Evolutionary conservation across 2,113 vertebrate genomes (phyloP), one percentile per base, ranked within the genome.

Genomic region (Alethe diademata): DNA sequence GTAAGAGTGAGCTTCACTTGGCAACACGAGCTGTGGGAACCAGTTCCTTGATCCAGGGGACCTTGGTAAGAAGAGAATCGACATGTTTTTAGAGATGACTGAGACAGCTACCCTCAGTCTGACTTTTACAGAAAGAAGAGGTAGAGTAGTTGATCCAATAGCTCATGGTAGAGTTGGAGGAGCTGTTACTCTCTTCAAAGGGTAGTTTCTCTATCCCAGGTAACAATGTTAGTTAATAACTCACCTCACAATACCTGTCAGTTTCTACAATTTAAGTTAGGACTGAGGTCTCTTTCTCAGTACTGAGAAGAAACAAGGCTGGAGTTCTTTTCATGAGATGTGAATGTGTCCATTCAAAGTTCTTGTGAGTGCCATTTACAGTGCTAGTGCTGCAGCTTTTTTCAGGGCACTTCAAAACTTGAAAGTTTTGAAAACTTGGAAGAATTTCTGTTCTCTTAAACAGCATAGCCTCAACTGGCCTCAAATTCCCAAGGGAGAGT

Each of bases 11-110:
- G 43, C 36, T 65, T 65, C 51, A 6, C 22, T 48, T 26, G 26
- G 26, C 51, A 43, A 11, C 5, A 3, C 0, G 0, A 58, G 33
- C 33, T 38, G 26, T 58, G 58, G 58, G 33, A 80, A 19, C 36
- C 19, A 12, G 19, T 36, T 26, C 15, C 10, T 33, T 19, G 67
- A 73, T 33, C 25, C 50, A 57, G 60, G 57, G 50, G 42, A 31
- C 8, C 19, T 36, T 58, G 51, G 36, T 73, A 51, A 66, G 43
- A 57, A 43, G 18, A 33, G 31, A 36, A 19, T 33, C 43, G 35
- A 2, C 16, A 11, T 56, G 6, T 43, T 65, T 72, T 50, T 50
- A 51, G 67, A 43, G 31, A 33, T 50, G 33, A 43, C 36, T 50
- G 57, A 35, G 24, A 47, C 19, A 62, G 16, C 35, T 62, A 9